Evolutionary conservation across 2,113 vertebrate genomes (phyloP), one percentile per base, ranked within the genome.

Genomic region (Jacana jacana): DNA sequence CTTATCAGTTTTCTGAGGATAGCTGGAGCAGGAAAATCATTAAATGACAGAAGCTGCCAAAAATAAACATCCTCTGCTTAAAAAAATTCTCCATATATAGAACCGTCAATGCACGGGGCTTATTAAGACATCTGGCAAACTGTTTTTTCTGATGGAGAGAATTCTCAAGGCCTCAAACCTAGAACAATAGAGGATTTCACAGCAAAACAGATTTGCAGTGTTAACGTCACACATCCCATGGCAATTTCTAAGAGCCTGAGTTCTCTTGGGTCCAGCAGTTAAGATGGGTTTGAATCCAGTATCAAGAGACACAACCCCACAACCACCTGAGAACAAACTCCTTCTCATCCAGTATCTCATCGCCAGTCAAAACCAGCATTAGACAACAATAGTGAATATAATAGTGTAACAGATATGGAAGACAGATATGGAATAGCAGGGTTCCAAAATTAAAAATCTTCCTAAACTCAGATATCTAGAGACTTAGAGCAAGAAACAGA

Each of bases 61-160:
- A 98, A 98, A 97, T 96, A 94, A 95, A 97, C 88, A 96, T 96
- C 92, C 86, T 75, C 60, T 85, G 65, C 86, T 88, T 84, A 88
- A 73, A 94, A 54, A 91, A 97, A 91, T 20, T 65, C 39, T 89
- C 76, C 64, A 86, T 94, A 81, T 84, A 93, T 55, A 96, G 96
- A 94, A 37, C 23, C 3, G 0, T 71, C 81, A 81, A 75, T 9
- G 40, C 57, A 51, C 31, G 33, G n/a, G 28, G 73, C 46, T 94
- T 90, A 90, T 86, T 85, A 96, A 93, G 83, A 88, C 92, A 97
- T 92, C 92, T 95, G 92, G 93, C 61, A 96, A 94, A 92, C 85
- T 76, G 88, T 91, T 87, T 92, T 92, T 94, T 96, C 93, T 93
- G 73, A 94, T 94, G 73, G 52, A 69, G 93, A 93, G 37, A 88